Evolutionary conservation across 1,140 invertebrate genomes (phyloP), one percentile per base, ranked within the genome.

Genomic region (Nasonia giraulti): DNA sequence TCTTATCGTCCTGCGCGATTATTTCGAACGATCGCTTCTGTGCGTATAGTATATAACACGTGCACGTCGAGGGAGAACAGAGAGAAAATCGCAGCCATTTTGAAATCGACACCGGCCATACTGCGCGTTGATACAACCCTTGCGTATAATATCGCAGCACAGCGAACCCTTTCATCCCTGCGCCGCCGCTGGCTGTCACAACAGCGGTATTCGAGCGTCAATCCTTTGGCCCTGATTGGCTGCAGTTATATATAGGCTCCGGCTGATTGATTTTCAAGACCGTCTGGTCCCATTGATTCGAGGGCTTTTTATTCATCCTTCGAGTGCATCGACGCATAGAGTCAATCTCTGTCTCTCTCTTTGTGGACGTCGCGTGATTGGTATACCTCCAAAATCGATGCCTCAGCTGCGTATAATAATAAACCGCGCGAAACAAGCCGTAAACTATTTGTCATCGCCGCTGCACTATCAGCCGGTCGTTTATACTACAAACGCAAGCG

Each of bases 121-220:
- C 75, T 75, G 71, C 31, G n/a, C 71, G 33, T 71, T 73, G 27
- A 27, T 27, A 88, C 80, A 86, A 88, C 87, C 88, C 87, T 90
- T 88, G 85, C 87, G 86, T 87, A 27, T 27, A 91, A 90, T 88
- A 87, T 81, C 20, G 20, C 27, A 27, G 27, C 10, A 44, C 10
- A 44, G 40, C 40, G 20, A 62, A 81, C 80, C 80, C 80, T 73
- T 81, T 81, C 31, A 6, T 87, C 88, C 87, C 87, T 31, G 50
- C 75, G 33, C 55, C 47, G 86, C 83, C 69, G 76, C 77, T 73
- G 85, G 85, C 89, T 91, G 88, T 90, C 89, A 90, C 89, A 90
- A 89, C 88, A 90, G 82, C 33, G 50, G 87, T 83, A 89, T 90
- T 90, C 89, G 87, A 78, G 83, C 89, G 89, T 89, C 89, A 89